Evolutionary conservation across 2,797 vertebrate genomes (phyloP).

Genomic region (Danio kyathit): DNA sequence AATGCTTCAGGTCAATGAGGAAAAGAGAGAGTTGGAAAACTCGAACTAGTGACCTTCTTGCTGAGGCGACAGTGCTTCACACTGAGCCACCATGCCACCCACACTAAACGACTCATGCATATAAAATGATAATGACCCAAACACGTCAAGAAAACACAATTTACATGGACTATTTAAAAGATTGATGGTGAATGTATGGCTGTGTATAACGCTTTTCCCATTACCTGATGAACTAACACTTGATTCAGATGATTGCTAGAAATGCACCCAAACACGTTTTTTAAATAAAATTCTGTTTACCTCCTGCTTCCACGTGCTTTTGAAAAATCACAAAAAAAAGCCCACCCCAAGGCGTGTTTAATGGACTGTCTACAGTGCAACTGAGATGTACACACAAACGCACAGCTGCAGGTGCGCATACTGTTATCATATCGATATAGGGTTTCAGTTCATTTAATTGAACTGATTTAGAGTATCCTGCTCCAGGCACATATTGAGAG

Average conservation of each 20-base stretch:
- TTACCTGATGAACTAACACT: not conserved
- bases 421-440: constrained; percentile 17
- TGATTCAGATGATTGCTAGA: not conserved
- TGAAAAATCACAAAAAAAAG: not conserved
- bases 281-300: not conserved
- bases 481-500: constrained; percentile 22
- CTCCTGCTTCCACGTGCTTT: not conserved
- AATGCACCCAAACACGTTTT: not conserved
- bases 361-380: not conserved
- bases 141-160: not conserved
- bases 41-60: too few relatives aligned
- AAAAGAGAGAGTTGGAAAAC: too few relatives aligned
- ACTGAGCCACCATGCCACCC: too few relatives aligned
- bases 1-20: too few relatives aligned
- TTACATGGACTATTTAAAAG: not conserved
- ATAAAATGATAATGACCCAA: not conserved
- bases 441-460: not conserved
- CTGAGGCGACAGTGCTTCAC: too few relatives aligned
- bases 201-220: not conserved
- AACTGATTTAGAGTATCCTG: constrained; percentile 27
- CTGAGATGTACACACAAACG: constrained; percentile 17
- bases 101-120: not conserved
- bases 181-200: not conserved
- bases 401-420: constrained; percentile 1
- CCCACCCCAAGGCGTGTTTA: not conserved